Evolutionary conservation across 1,140 invertebrate species (phyloP).

Genomic region (Copidosoma floridanum): DNA sequence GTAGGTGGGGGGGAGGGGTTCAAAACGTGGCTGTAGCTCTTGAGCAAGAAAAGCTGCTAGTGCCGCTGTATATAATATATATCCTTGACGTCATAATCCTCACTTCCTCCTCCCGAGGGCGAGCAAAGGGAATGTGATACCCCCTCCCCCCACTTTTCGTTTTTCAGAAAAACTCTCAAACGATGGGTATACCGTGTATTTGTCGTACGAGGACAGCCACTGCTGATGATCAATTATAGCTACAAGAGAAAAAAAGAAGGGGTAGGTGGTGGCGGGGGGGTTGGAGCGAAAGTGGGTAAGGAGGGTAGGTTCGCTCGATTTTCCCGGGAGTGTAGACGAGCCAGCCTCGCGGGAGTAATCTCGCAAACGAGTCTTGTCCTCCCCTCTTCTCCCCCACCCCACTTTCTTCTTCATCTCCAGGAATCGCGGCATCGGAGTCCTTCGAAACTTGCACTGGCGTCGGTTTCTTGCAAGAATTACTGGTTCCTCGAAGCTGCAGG

Average conservation of each 20-base stretch:
- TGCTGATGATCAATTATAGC: too few relatives aligned
- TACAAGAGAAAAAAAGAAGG: conserved; percentile 10
- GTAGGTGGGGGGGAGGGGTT: too few relatives aligned
- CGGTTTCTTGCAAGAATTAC: conserved; percentile 17
- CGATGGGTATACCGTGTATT: too few relatives aligned
- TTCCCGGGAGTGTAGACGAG: not conserved
- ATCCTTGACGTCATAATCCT: conserved; percentile 10
- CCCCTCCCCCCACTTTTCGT: too few relatives aligned
- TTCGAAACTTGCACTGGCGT: conserved; percentile 18
- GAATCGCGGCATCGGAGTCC: not conserved
- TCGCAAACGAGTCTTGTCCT: conserved; percentile 25
- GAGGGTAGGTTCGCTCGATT: not conserved
- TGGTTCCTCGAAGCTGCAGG: not conserved
- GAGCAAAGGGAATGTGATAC: conserved; percentile 4
- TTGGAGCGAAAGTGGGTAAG: not conserved
- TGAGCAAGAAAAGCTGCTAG: not conserved
- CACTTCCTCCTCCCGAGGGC: not conserved
- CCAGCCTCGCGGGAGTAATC: conserved; percentile 18
- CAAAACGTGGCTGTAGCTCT: too few relatives aligned
- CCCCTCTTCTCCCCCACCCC: too few relatives aligned
- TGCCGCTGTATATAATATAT: too few relatives aligned
- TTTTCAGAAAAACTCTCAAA: too few relatives aligned
- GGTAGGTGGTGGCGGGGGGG: not conserved
- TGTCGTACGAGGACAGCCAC: too few relatives aligned
- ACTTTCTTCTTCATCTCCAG: too few relatives aligned